Evolutionary conservation across 1,140 invertebrate genomes (phyloP), one percentile per base, ranked within the genome.

Genomic region (Pomacea maculata): DNA sequence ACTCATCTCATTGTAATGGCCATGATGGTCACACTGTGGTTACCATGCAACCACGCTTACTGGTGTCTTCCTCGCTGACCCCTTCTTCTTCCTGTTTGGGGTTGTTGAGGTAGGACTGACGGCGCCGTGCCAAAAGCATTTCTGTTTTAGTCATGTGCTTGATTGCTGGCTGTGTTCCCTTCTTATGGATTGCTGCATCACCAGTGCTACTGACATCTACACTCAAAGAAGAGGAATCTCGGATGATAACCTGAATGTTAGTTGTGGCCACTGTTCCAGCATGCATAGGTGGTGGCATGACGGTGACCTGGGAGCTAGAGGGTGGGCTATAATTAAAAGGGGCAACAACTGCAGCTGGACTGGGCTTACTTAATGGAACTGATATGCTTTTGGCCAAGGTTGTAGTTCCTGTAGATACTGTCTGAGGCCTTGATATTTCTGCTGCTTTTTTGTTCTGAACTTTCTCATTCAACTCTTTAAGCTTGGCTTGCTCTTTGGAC

Each of bases 241-340:
- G n/a, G 25, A 25, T 79, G 52, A 25, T 75, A 21, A 10, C 21
- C n/a, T 54, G 29, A 65, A 61, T 19, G 54, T 14, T 64, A n/a
- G 45, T 65, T 5, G 54, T 25, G 12, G 68, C 70, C 70, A 71
- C 21, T 19, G 63, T 9, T 11, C 57, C n/a, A 0, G 71, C 3
- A 12, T 29, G 34, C 17, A 29, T 3, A n/a, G 61, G 29, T n/a
- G n/a, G 73, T n/a, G 67, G 54, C 12, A 67, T 55, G 45, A 57
- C 25, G 29, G 81, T 75, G 52, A 57, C 55, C 15, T 25, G 70
- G 21, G 81, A 55, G 65, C 73, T 76, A 52, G 75, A 64, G 17
- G 81, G 84, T 5, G 92, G 92, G 75, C 90, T 92, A 78, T 93
- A 93, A 84, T 94, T 93, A 80, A 93, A 93, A 0, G 93, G 93